These are phyloP conservation scores for Aeoliscus strigatus DNA, from an alignment of 2,797 vertebrate species.

Conservation along the genomic window DNA sequence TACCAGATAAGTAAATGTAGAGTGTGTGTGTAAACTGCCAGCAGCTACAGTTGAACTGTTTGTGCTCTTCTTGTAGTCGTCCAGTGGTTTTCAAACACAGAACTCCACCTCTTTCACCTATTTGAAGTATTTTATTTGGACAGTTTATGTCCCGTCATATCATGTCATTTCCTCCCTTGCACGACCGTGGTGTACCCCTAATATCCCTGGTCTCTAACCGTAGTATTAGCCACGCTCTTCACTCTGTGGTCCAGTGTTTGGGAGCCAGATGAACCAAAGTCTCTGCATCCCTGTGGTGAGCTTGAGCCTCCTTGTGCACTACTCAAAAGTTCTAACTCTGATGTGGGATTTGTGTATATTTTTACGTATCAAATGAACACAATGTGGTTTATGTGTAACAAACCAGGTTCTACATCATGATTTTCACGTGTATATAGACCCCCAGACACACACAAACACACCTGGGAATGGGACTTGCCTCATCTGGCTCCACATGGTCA, in stretches of 20 bases:
- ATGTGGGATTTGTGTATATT: constrained; percentile 16
- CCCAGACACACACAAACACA: too few relatives aligned
- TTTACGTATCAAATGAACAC: constrained; percentile 11
- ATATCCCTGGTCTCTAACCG: constrained; percentile 60
- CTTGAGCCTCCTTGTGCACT: too few relatives aligned
- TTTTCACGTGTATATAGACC: too few relatives aligned
- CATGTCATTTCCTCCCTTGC: constrained; percentile 51
- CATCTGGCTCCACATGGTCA: constrained; percentile 66
- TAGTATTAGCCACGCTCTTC: constrained; percentile 57
- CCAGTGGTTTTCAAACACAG: too few relatives aligned
- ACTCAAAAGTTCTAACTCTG: too few relatives aligned
- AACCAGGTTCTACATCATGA: too few relatives aligned
- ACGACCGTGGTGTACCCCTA: constrained; percentile 63
- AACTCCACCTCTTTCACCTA: constrained; percentile 38
- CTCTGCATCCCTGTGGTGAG: constrained; percentile 11
- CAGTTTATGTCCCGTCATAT: constrained; percentile 37
- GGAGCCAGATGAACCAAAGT: constrained; percentile 71
- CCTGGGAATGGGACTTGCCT: constrained; percentile 56
- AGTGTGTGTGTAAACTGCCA: constrained; percentile 58
- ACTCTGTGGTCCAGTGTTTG: constrained; percentile 61
- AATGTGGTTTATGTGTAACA: constrained; percentile 26
- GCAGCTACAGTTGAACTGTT: too few relatives aligned
- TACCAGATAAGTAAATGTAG: constrained; percentile 55
- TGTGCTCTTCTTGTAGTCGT: too few relatives aligned
- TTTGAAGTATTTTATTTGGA: constrained; percentile 45